Conservation (phyloP, 2,797 vertebrate species). For the Sebastes elongatus region DNA sequence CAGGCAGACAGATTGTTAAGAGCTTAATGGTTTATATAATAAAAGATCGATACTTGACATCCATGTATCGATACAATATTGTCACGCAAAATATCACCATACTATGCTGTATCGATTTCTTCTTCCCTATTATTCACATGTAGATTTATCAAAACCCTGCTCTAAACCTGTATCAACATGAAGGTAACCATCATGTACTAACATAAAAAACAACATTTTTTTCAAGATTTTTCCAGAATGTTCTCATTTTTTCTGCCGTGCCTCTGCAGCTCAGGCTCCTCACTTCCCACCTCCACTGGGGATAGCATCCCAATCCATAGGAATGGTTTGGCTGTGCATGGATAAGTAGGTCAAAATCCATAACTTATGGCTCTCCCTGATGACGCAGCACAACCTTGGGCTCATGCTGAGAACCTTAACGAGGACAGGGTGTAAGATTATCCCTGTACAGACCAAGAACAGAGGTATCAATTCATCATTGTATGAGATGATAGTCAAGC, state of each 20-base stretch:
- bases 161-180: background rate
- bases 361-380: slow-evolving; percentile 14
- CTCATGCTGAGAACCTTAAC: slow-evolving; percentile 27
- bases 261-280: slow-evolving; percentile 6
- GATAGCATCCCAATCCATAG: slow-evolving; percentile 12
- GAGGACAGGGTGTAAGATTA: background rate
- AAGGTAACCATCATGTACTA: background rate
- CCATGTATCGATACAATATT: too few relatives aligned
- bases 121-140: background rate
- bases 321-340: slow-evolving; percentile 9
- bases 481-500: background rate
- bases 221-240: background rate
- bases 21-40: too few relatives aligned
- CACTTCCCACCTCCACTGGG: background rate
- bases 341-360: slow-evolving; percentile 54
- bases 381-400: slow-evolving; percentile 22
- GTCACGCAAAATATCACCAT: too few relatives aligned
- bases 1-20: too few relatives aligned
- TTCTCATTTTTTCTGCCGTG: background rate
- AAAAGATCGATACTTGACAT: too few relatives aligned
- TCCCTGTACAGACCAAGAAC: background rate
- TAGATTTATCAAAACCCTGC: background rate
- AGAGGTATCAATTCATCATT: background rate
- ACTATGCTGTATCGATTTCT: accelerated
- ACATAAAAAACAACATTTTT: background rate